Conservation (phyloP, 2,888 invertebrate genomes). For the Leuctra nigra region DNA sequence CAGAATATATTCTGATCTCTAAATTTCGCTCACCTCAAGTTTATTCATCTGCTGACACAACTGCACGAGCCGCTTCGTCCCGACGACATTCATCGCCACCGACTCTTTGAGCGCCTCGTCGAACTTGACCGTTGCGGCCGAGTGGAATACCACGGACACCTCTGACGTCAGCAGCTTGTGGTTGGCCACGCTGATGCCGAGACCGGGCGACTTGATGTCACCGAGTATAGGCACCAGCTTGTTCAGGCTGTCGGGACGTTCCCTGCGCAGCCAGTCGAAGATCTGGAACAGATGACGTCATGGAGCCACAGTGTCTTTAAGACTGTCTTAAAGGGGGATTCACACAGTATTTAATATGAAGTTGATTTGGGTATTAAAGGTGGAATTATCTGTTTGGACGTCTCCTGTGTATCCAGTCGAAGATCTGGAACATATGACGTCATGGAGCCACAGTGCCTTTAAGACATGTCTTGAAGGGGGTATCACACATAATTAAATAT, state of each 20-base stretch:
- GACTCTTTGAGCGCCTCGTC: conserved; percentile 67
- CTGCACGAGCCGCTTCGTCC: conserved; percentile 60
- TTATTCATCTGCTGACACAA: conserved; percentile 62
- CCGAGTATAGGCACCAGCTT: conserved; percentile 60
- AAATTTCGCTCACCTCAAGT: conserved; percentile 52
- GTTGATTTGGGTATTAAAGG: no score
- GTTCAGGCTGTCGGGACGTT: conserved; percentile 49
- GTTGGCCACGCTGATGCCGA: conserved; percentile 50
- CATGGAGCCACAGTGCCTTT: no score
- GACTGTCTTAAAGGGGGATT: no score
- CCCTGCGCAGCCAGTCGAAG: conserved; percentile 53
- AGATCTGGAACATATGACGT: no score
- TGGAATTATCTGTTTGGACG: no score
- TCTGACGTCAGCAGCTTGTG: conserved; percentile 48
- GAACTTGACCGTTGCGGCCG: conserved; percentile 76
- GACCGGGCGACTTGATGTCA: conserved; percentile 51
- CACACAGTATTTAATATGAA: no score
- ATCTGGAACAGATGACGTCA: conserved; percentile 46
- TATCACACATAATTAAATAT: no score
- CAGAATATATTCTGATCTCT: no score
- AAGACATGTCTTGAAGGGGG: no score
- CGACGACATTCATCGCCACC: conserved; percentile 68
- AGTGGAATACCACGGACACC: conserved; percentile 72
- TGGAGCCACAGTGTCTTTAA: no score
- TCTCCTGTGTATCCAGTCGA: no score